These are phyloP conservation scores for Macrochelys suwanniensis DNA, from an alignment of 2,797 vertebrate genomes.

Conservation along the genomic window DNA sequence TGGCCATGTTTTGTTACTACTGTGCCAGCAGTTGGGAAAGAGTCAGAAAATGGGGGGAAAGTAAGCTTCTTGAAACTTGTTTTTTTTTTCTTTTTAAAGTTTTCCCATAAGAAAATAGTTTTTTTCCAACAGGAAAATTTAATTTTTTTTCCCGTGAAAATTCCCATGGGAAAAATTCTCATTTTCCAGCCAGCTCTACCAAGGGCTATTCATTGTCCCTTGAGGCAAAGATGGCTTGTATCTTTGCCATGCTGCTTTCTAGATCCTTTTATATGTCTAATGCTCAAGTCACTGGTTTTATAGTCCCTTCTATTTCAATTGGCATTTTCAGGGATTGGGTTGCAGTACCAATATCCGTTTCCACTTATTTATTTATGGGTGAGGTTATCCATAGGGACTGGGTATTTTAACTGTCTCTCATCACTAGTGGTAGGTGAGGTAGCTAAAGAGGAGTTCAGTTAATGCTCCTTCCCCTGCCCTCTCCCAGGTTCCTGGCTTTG, in stretches of 20 bases:
- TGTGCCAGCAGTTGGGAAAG: background rate
- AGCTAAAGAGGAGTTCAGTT: background rate
- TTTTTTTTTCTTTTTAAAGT: background rate
- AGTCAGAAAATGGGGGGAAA: background rate
- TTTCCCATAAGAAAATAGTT: background rate
- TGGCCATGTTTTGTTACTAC: background rate
- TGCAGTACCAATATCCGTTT: conserved; percentile 45
- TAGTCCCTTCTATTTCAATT: conserved; percentile 58
- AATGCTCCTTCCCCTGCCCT: background rate
- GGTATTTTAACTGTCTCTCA: background rate
- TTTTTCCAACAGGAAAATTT: background rate
- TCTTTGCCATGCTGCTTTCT: background rate
- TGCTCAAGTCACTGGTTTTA: conserved; percentile 63
- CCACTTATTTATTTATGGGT: conserved; percentile 61
- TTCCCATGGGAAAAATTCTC: conserved; percentile 9
- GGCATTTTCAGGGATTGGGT: conserved; percentile 63
- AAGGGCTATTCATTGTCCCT: background rate
- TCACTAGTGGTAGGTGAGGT: background rate
- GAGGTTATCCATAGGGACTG: conserved; percentile 6
- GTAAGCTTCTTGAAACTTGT: background rate
- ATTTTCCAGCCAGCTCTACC: background rate
- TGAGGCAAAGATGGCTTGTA: conserved; percentile 7
- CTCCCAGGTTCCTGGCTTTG: background rate
- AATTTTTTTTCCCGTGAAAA: conserved; percentile 30
- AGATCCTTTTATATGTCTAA: conserved; percentile 44